Conservation (phyloP, 2,797 vertebrate genomes). For the Acanthurus lineatus region DNA sequence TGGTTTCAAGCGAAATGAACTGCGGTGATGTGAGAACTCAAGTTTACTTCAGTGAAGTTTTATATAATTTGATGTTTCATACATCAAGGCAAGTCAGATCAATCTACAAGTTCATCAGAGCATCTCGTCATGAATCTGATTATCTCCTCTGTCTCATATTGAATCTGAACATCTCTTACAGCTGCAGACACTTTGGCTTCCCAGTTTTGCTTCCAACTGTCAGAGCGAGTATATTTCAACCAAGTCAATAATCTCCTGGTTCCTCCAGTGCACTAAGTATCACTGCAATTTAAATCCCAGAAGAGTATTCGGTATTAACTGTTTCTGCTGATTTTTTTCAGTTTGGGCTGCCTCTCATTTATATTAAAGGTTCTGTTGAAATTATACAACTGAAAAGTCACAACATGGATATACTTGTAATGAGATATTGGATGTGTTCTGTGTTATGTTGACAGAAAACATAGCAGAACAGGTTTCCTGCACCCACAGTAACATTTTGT, state of each 20-base stretch:
- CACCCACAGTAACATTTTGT: conserved; percentile 10
- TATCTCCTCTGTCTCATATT: conserved; percentile 15
- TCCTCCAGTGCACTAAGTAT: background rate
- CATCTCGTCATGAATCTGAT: conserved; percentile 36
- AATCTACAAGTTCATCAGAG: conserved; percentile 45
- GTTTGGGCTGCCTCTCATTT: conserved; percentile 1
- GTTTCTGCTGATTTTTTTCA: background rate
- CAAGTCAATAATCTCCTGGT: conserved; percentile 12
- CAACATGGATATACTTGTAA: background rate
- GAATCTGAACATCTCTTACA: conserved; percentile 27
- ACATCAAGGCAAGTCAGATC: conserved; percentile 38
- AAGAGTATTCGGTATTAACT: background rate
- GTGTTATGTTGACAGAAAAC: conserved; percentile 7
- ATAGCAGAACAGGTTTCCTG: background rate
- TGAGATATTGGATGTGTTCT: background rate
- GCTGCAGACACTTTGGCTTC: conserved; percentile 17
- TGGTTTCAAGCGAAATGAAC: conserved; percentile 4
- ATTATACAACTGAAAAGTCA: background rate
- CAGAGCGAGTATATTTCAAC: conserved; percentile 12
- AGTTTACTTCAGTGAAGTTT: conserved; percentile 32
- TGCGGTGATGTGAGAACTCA: conserved; percentile 16
- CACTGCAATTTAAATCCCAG: conserved; percentile 9
- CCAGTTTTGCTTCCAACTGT: conserved; percentile 23
- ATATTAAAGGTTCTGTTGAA: background rate
- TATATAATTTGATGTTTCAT: conserved; percentile 39